Percentiles rank a stretch among this genome's conserved stretches.
phyloP scores from a whole-genome alignment of 2,797 vertebrate species.

The Gobionotothen gibberifrons region DNA sequence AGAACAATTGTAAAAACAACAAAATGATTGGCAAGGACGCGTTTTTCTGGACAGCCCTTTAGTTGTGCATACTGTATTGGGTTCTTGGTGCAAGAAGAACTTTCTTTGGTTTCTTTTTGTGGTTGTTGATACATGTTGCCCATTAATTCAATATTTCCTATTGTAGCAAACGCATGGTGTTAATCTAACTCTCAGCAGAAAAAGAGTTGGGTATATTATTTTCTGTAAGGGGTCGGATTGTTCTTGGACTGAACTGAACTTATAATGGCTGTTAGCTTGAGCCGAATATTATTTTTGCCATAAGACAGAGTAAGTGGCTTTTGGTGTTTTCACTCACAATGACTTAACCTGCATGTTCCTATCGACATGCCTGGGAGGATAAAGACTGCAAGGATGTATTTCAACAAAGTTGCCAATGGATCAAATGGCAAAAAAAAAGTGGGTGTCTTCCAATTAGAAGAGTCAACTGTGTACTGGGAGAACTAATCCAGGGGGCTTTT shows the following conservation, averaged over 20 bases:
- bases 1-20: no score
- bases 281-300: constrained; percentile 11
- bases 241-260: constrained; percentile 6
- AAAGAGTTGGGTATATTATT: background rate
- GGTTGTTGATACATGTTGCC: no score
- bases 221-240: background rate
- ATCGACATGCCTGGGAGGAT: constrained; percentile 52
- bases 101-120: no score
- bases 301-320: constrained; percentile 34
- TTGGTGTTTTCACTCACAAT: constrained; percentile 33
- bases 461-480: constrained; percentile 71
- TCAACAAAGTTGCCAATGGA: constrained; percentile 71
- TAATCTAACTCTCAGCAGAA: background rate
- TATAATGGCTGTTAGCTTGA: constrained; percentile 17
- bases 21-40: no score
- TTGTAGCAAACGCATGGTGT: background rate
- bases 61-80: no score
- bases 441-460: constrained; percentile 77
- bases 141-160: no score
- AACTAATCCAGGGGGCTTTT: constrained; percentile 76
- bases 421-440: constrained; percentile 66
- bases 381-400: constrained; percentile 54
- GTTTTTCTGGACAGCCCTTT: no score
- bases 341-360: constrained; percentile 57
- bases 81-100: no score